These are phyloP conservation scores for Darevskia nairensis DNA, from an alignment of 2,797 vertebrate genomes.

Conservation along the genomic window DNA sequence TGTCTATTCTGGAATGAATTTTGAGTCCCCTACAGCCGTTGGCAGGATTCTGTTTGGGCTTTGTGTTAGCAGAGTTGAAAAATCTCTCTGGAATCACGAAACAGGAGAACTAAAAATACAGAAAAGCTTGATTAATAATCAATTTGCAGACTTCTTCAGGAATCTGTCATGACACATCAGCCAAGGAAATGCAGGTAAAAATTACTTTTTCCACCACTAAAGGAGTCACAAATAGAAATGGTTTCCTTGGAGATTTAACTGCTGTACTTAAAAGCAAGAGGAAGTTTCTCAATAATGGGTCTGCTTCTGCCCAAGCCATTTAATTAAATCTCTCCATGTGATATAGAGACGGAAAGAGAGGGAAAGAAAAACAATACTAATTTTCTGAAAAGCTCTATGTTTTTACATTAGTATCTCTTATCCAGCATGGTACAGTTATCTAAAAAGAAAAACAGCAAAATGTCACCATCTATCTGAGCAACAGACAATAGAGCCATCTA, in stretches of 20 bases:
- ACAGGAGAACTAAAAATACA: conserved; percentile 71
- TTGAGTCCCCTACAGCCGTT: not conserved
- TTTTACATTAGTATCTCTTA: not conserved
- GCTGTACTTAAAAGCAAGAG: conserved; percentile 61
- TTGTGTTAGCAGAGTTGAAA: conserved; percentile 55
- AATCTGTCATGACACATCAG: conserved; percentile 84
- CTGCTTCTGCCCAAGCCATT: conserved; percentile 38
- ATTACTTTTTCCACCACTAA: conserved; percentile 79
- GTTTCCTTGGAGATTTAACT: conserved; percentile 79
- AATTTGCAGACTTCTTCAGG: conserved; percentile 72
- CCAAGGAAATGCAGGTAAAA: conserved; percentile 82
- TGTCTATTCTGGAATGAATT: not conserved
- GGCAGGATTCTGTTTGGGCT: not conserved
- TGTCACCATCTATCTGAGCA: not conserved
- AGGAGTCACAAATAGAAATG: conserved; percentile 76
- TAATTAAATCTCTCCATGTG: conserved; percentile 32
- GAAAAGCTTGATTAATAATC: conserved; percentile 74
- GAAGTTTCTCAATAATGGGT: conserved; percentile 52
- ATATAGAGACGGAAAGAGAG: not conserved
- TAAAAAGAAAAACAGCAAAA: not conserved
- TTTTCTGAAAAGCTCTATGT: not conserved
- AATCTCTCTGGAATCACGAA: conserved; percentile 71
- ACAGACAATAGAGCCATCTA: not conserved
- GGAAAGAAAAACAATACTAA: not conserved
- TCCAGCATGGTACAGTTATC: not conserved